Conservation (phyloP, 2,797 vertebrate species). For the Leptatherina wallacei region DNA sequence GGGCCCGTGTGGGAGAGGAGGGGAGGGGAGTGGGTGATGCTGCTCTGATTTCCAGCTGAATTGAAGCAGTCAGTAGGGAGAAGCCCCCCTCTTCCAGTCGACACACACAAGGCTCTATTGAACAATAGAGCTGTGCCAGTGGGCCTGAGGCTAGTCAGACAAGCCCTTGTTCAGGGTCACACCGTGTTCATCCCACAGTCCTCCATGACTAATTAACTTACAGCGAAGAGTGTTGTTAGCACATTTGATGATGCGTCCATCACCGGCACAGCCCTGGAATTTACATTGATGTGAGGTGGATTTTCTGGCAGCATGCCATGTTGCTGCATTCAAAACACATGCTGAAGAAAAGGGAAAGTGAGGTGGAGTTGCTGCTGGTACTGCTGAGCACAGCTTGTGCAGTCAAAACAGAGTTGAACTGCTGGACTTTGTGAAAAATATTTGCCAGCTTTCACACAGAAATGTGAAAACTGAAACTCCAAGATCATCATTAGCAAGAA, state of each 20-base stretch:
- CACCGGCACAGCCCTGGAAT: conserved; percentile 64
- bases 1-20: conserved; percentile 65
- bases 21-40: conserved; percentile 60
- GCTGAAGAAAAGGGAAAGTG: conserved; percentile 40
- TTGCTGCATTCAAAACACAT: conserved; percentile 41
- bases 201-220: conserved; percentile 84
- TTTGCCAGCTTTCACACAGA: conserved; percentile 46
- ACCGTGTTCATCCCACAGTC: conserved; percentile 79
- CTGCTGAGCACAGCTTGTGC: conserved; percentile 51
- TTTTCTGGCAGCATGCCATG: conserved; percentile 60
- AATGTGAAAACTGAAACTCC: conserved; percentile 50
- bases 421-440: conserved; percentile 59
- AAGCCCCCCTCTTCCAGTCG: conserved; percentile 73
- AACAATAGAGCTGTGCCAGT: conserved; percentile 82
- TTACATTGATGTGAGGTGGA: conserved; percentile 66
- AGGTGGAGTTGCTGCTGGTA: conserved; percentile 46
- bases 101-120: conserved; percentile 81
- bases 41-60: conserved; percentile 84
- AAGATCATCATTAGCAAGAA: conserved; percentile 6
- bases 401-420: conserved; percentile 64
- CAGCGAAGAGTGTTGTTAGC: conserved; percentile 74
- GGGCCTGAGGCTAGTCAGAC: conserved; percentile 81
- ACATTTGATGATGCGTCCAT: conserved; percentile 76
- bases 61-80: conserved; percentile 82
- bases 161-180: conserved; percentile 82